Percentiles rank a stretch among this genome's conserved stretches.
Conservation (phyloP, 1,140 invertebrate species). For the Gonioctena quinquepunctata region DNA sequence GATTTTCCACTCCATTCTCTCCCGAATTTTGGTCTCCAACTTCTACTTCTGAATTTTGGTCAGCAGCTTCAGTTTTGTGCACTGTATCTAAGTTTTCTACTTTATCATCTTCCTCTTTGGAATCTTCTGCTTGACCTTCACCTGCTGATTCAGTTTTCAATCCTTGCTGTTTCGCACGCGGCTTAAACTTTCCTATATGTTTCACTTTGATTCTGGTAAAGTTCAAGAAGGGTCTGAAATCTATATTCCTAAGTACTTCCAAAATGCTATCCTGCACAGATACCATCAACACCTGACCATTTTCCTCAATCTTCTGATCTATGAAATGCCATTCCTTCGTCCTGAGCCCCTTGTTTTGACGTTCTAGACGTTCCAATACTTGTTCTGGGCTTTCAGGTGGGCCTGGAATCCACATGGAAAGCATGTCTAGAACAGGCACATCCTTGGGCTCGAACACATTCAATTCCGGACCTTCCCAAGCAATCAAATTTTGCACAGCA, state of each 20-base stretch:
- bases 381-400: not conserved
- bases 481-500: not conserved
- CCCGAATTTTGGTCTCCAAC: not conserved
- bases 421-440: not conserved
- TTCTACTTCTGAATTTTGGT: not conserved
- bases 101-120: not conserved
- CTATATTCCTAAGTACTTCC: not conserved
- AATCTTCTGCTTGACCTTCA: not conserved
- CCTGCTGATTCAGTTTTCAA: not conserved
- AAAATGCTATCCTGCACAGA: not conserved
- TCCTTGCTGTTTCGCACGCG: not conserved
- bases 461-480: slow-evolving; percentile 2
- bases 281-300: not conserved
- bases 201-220: slow-evolving; percentile 9
- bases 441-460: not conserved
- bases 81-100: not conserved
- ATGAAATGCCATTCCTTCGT: slow-evolving; percentile 4
- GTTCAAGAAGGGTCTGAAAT: not conserved
- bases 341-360: slow-evolving; percentile 6
- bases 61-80: not conserved
- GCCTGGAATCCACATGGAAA: slow-evolving; percentile 1
- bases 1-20: not conserved
- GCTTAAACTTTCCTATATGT: not conserved
- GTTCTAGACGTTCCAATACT: slow-evolving; percentile 3
- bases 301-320: not conserved